These are phyloP conservation scores for Cathartes aura DNA, from an alignment of 2,113 vertebrate species.

Conservation along the genomic window DNA sequence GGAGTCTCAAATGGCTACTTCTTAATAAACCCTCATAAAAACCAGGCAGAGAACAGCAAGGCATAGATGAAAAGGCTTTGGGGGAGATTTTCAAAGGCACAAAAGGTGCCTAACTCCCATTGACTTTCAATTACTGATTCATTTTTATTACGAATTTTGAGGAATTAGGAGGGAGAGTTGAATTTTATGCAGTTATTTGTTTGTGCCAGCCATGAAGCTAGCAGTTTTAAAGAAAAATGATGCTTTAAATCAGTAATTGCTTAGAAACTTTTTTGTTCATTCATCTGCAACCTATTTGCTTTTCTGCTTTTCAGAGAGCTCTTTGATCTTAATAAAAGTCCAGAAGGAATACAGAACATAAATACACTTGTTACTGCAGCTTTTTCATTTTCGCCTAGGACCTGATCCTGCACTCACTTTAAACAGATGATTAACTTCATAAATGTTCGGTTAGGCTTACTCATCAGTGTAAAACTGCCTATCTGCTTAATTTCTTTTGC, in stretches of 20 bases:
- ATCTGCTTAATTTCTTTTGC: conserved; percentile 45
- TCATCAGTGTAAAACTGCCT: conserved; percentile 57
- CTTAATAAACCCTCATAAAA: conserved; percentile 65
- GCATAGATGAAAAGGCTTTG: conserved; percentile 68
- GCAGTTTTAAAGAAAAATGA: conserved; percentile 24
- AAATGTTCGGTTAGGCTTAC: conserved; percentile 23
- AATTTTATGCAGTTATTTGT: not conserved
- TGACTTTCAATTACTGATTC: conserved; percentile 51
- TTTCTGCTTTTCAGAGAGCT: conserved; percentile 38
- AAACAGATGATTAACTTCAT: conserved; percentile 63
- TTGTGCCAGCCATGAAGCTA: not conserved
- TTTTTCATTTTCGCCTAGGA: conserved; percentile 44
- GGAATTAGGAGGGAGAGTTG: not conserved
- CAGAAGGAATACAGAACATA: conserved; percentile 56
- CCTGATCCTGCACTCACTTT: conserved; percentile 52
- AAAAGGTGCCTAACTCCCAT: conserved; percentile 66
- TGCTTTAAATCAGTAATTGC: conserved; percentile 46
- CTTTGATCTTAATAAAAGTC: conserved; percentile 66
- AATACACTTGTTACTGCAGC: conserved; percentile 62
- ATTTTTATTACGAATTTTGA: conserved; percentile 37
- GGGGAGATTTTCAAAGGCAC: conserved; percentile 72
- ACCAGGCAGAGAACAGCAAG: conserved; percentile 60
- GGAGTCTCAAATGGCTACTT: conserved; percentile 55
- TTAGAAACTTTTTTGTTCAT: conserved; percentile 41
- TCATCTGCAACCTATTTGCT: conserved; percentile 63